Conservation (phyloP, 2,113 vertebrate species). For the Indicator indicator region DNA sequence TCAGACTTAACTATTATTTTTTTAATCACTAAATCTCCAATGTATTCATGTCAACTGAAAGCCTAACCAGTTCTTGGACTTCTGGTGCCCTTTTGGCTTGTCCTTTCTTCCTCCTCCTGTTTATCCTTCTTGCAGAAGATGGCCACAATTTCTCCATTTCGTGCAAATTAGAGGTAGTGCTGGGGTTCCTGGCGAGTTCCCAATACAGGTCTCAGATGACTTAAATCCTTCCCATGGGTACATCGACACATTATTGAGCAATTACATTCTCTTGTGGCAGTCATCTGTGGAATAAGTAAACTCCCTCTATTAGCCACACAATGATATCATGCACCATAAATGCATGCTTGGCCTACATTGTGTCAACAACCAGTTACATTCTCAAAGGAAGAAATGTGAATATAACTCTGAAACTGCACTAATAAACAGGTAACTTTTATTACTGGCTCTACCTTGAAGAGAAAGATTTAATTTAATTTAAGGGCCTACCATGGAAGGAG, state of each 20-base stretch:
- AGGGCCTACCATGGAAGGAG: background rate
- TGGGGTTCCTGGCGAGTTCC: constrained; percentile 45
- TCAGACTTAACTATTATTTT: background rate
- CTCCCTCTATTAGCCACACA: constrained; percentile 41
- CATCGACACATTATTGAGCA: constrained; percentile 60
- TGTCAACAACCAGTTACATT: constrained; percentile 47
- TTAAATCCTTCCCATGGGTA: constrained; percentile 56
- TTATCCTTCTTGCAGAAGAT: background rate
- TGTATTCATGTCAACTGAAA: background rate
- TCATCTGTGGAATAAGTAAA: constrained; percentile 63
- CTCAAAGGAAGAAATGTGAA: background rate
- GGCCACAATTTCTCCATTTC: background rate
- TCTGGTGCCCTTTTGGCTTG: background rate
- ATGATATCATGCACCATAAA: constrained; percentile 56
- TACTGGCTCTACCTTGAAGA: background rate
- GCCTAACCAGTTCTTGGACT: background rate
- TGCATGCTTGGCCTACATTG: constrained; percentile 51
- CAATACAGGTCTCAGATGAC: constrained; percentile 52
- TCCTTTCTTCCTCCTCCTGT: background rate
- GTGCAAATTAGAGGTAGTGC: background rate
- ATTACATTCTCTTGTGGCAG: constrained; percentile 68
- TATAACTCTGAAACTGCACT: background rate
- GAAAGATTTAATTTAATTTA: background rate
- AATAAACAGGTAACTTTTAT: background rate
- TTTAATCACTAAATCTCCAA: background rate